Evolutionary conservation across 2,113 vertebrate genomes (phyloP).

Genomic region (Caranx ignobilis): DNA sequence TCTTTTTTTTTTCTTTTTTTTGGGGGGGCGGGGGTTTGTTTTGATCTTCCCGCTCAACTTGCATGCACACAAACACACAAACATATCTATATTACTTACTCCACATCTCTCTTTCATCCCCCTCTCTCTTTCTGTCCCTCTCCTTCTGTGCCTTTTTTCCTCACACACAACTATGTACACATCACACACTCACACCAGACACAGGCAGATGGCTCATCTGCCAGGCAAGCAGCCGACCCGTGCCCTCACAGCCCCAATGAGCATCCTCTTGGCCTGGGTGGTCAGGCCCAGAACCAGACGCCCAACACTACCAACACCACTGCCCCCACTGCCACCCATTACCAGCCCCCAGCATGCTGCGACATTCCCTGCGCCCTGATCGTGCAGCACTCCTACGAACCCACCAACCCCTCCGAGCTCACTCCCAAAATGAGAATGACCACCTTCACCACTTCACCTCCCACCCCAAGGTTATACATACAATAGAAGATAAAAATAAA

Average conservation of each 20-base stretch:
- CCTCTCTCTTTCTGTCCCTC: conserved; percentile 31
- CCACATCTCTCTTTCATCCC: conserved; percentile 28
- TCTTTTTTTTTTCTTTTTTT: conserved; percentile 21
- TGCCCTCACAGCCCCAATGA: conserved; percentile 74
- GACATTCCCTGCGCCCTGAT: conserved; percentile 81
- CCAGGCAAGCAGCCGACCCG: conserved; percentile 71
- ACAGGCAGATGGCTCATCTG: conserved; percentile 76
- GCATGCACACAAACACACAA: conserved; percentile 58
- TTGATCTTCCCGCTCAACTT: conserved; percentile 43
- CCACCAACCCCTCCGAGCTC: conserved; percentile 75
- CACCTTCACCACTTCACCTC: conserved; percentile 81
- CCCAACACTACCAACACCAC: conserved; percentile 62
- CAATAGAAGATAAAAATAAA: conserved; percentile 67
- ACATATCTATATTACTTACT: conserved; percentile 48
- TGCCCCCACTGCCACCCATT: conserved; percentile 68
- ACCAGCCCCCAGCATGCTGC: conserved; percentile 81
- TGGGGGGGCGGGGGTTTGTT: conserved; percentile 19
- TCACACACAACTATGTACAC: conserved; percentile 26
- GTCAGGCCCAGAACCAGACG: conserved; percentile 75
- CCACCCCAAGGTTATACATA: conserved; percentile 83
- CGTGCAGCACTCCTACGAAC: conserved; percentile 80
- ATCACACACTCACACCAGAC: conserved; percentile 58
- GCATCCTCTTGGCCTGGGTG: conserved; percentile 63
- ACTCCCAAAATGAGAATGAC: conserved; percentile 83
- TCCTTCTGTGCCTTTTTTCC: conserved; percentile 25